These are phyloP conservation scores for Drusus annulatus DNA, from an alignment of 1,140 invertebrate genomes.

Conservation along the genomic window DNA sequence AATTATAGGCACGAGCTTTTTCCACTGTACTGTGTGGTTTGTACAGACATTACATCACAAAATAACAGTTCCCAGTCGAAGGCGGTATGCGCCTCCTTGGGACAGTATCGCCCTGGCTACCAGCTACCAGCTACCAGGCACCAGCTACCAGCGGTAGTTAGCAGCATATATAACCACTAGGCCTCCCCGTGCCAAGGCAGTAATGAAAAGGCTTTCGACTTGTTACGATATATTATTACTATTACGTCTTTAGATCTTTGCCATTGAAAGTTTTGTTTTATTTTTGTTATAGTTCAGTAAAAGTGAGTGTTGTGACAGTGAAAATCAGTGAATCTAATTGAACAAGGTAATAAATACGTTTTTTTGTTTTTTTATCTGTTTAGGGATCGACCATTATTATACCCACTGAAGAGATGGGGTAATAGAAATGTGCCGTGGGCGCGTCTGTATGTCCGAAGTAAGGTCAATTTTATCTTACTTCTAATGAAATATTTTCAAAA, in stretches of 20 bases:
- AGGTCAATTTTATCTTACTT: too few relatives aligned
- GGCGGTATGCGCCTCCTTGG: neutral
- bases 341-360: neutral
- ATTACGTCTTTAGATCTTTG: neutral
- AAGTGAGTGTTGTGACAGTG: slow-evolving; percentile 22
- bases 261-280: slow-evolving; percentile 17
- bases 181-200: neutral
- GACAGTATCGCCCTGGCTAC: neutral
- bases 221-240: neutral
- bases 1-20: too few relatives aligned
- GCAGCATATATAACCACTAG: slow-evolving; percentile 20
- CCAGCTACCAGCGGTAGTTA: neutral
- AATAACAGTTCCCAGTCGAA: neutral
- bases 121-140: neutral
- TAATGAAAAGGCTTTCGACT: slow-evolving; percentile 12
- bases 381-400: too few relatives aligned
- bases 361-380: too few relatives aligned
- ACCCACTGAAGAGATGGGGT: too few relatives aligned
- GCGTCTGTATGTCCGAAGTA: too few relatives aligned
- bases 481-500: too few relatives aligned
- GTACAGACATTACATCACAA: neutral
- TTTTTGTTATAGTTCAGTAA: neutral
- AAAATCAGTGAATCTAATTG: slow-evolving; percentile 4
- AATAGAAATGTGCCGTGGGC: too few relatives aligned
- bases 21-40: neutral